phyloP scores from a whole-genome alignment of 2,797 vertebrate species.

The Thaleichthys pacificus region DNA sequence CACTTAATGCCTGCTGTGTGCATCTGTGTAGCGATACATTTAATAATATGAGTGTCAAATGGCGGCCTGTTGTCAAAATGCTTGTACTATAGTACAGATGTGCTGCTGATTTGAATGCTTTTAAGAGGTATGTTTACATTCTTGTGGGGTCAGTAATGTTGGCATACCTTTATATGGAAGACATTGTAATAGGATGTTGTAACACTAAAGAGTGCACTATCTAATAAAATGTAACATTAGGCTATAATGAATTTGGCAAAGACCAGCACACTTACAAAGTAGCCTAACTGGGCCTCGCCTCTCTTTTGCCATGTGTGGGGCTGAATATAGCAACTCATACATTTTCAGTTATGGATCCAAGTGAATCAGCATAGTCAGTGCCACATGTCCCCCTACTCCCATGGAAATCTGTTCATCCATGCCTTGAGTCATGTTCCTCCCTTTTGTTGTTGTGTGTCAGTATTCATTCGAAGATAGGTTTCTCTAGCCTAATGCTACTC shows the following conservation, averaged over 20 bases:
- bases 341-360: conserved; percentile 49
- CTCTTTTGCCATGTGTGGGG: not conserved
- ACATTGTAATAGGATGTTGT: not conserved
- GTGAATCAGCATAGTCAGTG: conserved; percentile 59
- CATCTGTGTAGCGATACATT: too few relatives aligned
- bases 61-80: not conserved
- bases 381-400: conserved; percentile 27
- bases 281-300: too few relatives aligned
- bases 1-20: too few relatives aligned
- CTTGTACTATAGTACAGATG: not conserved
- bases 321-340: conserved; percentile 58
- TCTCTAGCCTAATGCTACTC: too few relatives aligned
- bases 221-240: too few relatives aligned
- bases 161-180: not conserved
- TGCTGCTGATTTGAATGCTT: too few relatives aligned
- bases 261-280: too few relatives aligned
- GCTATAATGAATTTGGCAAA: too few relatives aligned
- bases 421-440: conserved; percentile 63
- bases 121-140: too few relatives aligned
- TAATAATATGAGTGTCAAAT: not conserved
- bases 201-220: not conserved
- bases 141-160: not conserved
- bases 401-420: conserved; percentile 53
- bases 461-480: not conserved
- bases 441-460: conserved; percentile 31